Conservation (phyloP, 2,888 invertebrate genomes). For the Thelaira solivaga region DNA sequence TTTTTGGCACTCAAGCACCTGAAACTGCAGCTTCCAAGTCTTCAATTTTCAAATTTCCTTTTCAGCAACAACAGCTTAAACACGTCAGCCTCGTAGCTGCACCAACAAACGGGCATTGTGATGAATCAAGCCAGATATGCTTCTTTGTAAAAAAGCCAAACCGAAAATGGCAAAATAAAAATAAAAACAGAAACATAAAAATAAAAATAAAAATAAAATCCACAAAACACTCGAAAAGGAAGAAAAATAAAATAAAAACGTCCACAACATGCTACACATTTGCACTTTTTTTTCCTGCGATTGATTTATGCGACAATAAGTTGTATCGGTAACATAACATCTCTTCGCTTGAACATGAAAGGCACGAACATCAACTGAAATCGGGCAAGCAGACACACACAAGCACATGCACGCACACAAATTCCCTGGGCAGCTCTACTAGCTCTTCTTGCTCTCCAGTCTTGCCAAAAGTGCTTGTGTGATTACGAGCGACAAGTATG, state of each 20-base stretch:
- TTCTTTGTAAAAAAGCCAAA: slow-evolving; percentile 57
- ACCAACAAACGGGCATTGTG: slow-evolving; percentile 44
- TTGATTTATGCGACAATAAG: slow-evolving; percentile 62
- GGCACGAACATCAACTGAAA: slow-evolving; percentile 49
- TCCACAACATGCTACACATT: slow-evolving; percentile 58
- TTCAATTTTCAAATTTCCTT: neutral
- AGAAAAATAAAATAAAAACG: slow-evolving; percentile 16
- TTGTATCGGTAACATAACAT: slow-evolving; percentile 63
- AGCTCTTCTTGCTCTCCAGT: slow-evolving; percentile 21
- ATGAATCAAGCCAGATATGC: slow-evolving; percentile 59
- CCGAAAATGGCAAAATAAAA: slow-evolving; percentile 17
- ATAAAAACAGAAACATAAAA: neutral
- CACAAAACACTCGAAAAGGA: neutral
- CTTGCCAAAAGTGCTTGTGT: slow-evolving; percentile 26
- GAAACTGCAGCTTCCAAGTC: too few relatives aligned
- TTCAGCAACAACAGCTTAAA: neutral
- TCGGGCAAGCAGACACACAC: slow-evolving; percentile 21
- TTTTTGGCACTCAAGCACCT: too few relatives aligned
- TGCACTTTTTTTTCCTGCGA: slow-evolving; percentile 53
- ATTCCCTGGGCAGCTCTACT: slow-evolving; percentile 45
- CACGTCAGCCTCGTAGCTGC: slow-evolving; percentile 13
- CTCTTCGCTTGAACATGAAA: slow-evolving; percentile 61
- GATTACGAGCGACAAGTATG: slow-evolving; percentile 7
- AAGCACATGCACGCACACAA: slow-evolving; percentile 2
- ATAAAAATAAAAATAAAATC: neutral